phyloP scores from a whole-genome alignment of 2,113 vertebrate species.

The Aphelocoma coerulescens region DNA sequence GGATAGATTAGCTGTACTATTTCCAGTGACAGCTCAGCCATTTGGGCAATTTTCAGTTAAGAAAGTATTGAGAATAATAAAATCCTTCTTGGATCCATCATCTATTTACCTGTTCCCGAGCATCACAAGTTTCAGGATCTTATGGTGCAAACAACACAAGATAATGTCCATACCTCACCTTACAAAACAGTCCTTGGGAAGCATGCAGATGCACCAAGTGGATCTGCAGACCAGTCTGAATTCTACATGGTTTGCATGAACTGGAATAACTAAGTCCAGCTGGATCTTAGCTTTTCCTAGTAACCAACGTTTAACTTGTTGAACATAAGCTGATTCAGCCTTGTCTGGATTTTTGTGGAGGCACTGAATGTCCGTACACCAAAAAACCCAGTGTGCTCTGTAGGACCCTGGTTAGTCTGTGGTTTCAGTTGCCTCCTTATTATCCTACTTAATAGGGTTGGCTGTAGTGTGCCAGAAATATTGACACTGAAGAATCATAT shows the following conservation, averaged over 20 bases:
- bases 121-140: neutral
- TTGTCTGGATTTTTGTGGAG: neutral
- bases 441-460: neutral
- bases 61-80: neutral
- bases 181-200: neutral
- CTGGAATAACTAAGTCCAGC: neutral
- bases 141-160: neutral
- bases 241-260: neutral
- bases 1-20: neutral
- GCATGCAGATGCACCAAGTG: neutral
- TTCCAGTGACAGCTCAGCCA: neutral
- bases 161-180: neutral
- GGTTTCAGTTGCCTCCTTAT: neutral
- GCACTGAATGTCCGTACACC: neutral
- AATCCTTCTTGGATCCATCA: neutral
- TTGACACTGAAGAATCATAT: neutral
- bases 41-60: neutral
- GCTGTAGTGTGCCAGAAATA: neutral
- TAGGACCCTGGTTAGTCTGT: neutral
- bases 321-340: neutral
- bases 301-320: neutral
- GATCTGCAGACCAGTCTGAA: neutral
- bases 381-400: neutral
- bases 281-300: neutral
- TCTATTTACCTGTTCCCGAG: neutral